These are phyloP conservation scores for Ceratina australensis DNA, from an alignment of 1,140 invertebrate genomes.

Conservation along the genomic window DNA sequence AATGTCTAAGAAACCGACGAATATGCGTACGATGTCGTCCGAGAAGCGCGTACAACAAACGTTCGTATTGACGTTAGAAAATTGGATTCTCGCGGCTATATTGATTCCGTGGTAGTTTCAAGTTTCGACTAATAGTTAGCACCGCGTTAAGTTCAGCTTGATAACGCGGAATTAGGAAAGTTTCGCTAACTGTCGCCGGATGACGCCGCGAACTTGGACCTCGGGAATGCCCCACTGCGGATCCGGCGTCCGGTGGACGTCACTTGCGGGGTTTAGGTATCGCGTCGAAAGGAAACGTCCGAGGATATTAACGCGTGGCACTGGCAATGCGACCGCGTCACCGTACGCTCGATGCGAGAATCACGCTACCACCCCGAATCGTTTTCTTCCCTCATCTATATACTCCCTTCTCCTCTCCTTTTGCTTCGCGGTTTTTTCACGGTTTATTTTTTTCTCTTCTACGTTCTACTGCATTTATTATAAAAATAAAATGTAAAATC, in stretches of 20 bases:
- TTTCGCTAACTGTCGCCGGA: constrained; percentile 2
- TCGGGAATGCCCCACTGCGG: background rate
- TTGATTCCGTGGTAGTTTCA: too few relatives aligned
- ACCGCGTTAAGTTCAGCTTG: background rate
- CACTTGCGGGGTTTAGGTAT: background rate
- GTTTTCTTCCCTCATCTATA: constrained; percentile 21
- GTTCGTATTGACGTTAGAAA: too few relatives aligned
- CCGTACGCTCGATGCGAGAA: constrained; percentile 43
- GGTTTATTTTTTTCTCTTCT: constrained; percentile 48
- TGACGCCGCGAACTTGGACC: constrained; percentile 35
- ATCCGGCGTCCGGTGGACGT: background rate
- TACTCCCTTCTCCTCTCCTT: constrained; percentile 15
- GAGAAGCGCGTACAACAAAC: too few relatives aligned
- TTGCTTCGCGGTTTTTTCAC: constrained; percentile 26
- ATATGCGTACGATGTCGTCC: too few relatives aligned
- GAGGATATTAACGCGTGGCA: background rate
- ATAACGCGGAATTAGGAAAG: constrained; percentile 35
- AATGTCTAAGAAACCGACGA: background rate
- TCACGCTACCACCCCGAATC: constrained; percentile 41
- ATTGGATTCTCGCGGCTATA: too few relatives aligned
- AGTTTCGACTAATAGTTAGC: too few relatives aligned
- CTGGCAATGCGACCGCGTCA: constrained; percentile 61
- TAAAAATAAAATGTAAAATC: constrained; percentile 80
- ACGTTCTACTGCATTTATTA: constrained; percentile 75
- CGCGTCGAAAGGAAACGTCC: constrained; percentile 43